Evolutionary conservation across 2,888 invertebrate species (phyloP).

Genomic region (Terebella lapidaria): DNA sequence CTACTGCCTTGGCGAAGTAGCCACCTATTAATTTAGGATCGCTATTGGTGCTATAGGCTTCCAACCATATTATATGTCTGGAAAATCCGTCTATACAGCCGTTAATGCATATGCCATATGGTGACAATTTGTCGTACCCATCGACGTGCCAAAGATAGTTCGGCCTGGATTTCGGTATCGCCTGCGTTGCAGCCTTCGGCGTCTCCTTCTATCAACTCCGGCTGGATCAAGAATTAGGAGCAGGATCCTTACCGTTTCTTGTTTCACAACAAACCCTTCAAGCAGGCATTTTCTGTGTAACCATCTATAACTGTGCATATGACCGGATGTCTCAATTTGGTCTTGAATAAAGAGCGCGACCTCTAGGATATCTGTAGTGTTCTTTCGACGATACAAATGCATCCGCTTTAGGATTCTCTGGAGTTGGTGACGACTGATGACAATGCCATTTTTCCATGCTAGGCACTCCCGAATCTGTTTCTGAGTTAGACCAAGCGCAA

Average conservation of each 20-base stretch:
- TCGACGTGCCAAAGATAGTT: slow-evolving; percentile 27
- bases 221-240: background rate
- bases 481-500: too few species aligned
- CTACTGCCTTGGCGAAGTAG: slow-evolving; percentile 6
- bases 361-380: too few species aligned
- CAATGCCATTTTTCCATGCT: too few species aligned
- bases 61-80: slow-evolving; percentile 23
- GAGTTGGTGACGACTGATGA: too few species aligned
- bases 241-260: background rate
- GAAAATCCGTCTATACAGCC: slow-evolving; percentile 27
- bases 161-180: slow-evolving; percentile 20
- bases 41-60: slow-evolving; percentile 19
- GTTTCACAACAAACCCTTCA: background rate
- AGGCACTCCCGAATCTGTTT: too few species aligned
- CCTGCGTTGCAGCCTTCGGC: too few species aligned
- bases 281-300: background rate
- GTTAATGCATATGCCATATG: slow-evolving; percentile 26
- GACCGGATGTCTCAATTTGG: background rate
- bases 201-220: background rate
- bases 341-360: background rate
- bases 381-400: too few species aligned
- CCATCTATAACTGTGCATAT: background rate
- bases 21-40: slow-evolving; percentile 18
- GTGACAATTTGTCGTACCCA: slow-evolving; percentile 26
- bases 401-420: too few species aligned